A percentile compares a stretch with the other conserved stretches of the same genome.
phyloP scores from a whole-genome alignment of 2,113 vertebrate species.

The Phasianus colchicus region DNA sequence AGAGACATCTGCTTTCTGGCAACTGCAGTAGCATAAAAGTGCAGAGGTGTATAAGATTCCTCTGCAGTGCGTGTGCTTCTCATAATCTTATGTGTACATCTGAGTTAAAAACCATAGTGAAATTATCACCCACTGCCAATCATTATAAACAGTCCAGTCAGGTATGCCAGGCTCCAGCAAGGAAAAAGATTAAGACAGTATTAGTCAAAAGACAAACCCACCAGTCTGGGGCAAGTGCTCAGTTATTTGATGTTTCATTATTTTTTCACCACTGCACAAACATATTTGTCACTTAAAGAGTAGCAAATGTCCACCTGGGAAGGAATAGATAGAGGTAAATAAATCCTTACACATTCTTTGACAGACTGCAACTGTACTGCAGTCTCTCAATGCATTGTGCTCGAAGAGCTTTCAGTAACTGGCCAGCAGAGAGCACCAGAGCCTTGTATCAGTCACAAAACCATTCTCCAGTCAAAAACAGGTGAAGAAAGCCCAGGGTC shows the following conservation, averaged over 20 bases:
- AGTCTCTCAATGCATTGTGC: neutral
- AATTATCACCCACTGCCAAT: neutral
- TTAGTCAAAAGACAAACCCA: neutral
- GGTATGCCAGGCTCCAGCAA: neutral
- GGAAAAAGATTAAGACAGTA: neutral
- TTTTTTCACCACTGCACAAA: neutral
- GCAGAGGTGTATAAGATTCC: neutral
- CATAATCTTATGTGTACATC: fast-evolving
- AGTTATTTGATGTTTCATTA: neutral
- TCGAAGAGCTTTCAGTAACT: neutral
- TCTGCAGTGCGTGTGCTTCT: neutral
- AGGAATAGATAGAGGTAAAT: neutral
- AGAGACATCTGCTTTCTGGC: neutral
- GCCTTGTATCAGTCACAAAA: neutral
- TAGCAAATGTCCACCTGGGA: neutral
- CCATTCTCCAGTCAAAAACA: neutral
- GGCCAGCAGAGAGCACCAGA: slow-evolving; percentile 51
- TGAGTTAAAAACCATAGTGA: neutral
- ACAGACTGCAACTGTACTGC: neutral
- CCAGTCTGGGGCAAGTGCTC: neutral
- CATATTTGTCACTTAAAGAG: neutral
- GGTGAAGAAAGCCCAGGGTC: neutral
- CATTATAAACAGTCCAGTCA: neutral
- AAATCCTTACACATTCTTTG: neutral
- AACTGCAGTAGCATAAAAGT: fast-evolving